Percentiles rank a stretch among this genome's conserved stretches.
phyloP scores from a whole-genome alignment of 30 jellyfish, hydroid and myxozoan genomes.

The Pelagia noctiluca region DNA sequence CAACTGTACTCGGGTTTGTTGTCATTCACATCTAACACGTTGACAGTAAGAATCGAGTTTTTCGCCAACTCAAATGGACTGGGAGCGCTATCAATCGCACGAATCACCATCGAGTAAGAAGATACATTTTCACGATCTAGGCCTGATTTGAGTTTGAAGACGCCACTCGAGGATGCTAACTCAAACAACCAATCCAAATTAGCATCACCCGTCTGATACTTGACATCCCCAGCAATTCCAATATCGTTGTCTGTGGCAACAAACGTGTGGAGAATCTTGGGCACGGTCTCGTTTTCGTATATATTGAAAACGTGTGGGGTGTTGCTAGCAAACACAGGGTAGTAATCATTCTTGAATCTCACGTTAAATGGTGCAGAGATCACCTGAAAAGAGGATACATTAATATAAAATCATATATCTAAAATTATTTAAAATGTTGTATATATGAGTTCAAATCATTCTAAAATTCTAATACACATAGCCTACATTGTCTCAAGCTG shows the following conservation, averaged over 20 bases:
- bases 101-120: constrained; percentile 45
- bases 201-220: constrained; percentile 27
- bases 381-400: constrained; percentile 19
- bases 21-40: constrained; percentile 77
- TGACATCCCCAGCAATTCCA: constrained; percentile 73
- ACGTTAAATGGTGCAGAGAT: constrained; percentile 77
- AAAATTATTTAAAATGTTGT: too few relatives aligned
- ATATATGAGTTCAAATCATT: too few relatives aligned
- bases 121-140: constrained; percentile 81
- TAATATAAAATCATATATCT: not conserved
- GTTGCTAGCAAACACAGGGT: constrained; percentile 60
- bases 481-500: too few relatives aligned
- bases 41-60: constrained; percentile 50
- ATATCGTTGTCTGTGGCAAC: constrained; percentile 81
- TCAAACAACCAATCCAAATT: constrained; percentile 45
- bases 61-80: constrained; percentile 71
- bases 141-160: constrained; percentile 26
- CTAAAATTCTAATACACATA: too few relatives aligned
- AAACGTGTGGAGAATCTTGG: constrained; percentile 43
- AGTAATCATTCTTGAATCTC: constrained; percentile 72
- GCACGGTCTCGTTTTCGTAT: constrained; percentile 69
- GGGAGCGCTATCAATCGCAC: constrained; percentile 90
- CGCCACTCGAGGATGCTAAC: constrained; percentile 56
- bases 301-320: constrained; percentile 36
- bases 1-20: constrained; percentile 73